Percentiles rank a stretch among this genome's conserved stretches.
These are phyloP conservation scores for Conger conger DNA, from an alignment of 2,113 vertebrate genomes.

Conservation along the genomic window DNA sequence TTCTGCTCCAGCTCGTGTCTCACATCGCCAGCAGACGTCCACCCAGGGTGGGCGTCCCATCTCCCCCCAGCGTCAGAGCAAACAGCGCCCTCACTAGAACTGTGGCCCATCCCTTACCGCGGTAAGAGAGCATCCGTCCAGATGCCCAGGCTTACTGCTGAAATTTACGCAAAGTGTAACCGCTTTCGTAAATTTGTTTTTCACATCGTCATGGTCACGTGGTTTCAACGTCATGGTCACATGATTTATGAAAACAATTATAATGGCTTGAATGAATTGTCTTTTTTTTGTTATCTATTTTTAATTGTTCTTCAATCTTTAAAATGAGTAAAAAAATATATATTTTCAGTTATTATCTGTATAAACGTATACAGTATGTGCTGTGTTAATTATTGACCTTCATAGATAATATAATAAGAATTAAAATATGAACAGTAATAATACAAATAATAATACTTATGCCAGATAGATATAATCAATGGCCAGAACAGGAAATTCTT, in stretches of 20 bases:
- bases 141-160: constrained; percentile 51
- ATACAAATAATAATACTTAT: neutral
- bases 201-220: constrained; percentile 30
- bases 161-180: constrained; percentile 47
- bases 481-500: neutral
- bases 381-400: neutral
- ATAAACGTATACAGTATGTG: no score
- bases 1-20: constrained; percentile 44
- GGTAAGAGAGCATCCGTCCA: constrained; percentile 58
- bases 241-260: constrained; percentile 19
- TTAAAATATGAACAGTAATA: neutral
- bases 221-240: constrained; percentile 27
- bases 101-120: constrained; percentile 57
- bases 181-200: constrained; percentile 32
- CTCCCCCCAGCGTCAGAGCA: constrained; percentile 59
- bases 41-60: constrained; percentile 60
- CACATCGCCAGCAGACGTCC: constrained; percentile 53
- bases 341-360: neutral
- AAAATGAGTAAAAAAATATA: neutral
- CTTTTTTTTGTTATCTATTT: neutral
- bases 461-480: neutral
- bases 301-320: neutral
- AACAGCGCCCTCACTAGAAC: constrained; percentile 58
- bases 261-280: neutral
- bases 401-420: no score